Evolutionary conservation across 2,113 vertebrate species (phyloP).

Genomic region (Aviceda subcristata): DNA sequence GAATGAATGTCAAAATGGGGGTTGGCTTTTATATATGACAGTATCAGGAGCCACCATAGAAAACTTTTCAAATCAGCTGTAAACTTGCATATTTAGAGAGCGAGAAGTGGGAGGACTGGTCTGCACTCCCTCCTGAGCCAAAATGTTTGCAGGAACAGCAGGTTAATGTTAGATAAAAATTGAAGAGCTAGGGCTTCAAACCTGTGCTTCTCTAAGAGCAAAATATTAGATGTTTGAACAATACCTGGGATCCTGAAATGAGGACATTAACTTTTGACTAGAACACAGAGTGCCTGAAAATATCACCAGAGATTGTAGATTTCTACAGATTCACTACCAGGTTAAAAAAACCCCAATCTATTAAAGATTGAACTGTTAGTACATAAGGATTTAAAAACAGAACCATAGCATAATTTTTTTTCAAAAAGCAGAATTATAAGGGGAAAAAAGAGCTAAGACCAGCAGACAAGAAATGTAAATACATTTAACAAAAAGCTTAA

Average conservation of each 20-base stretch:
- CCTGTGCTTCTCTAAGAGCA: not conserved
- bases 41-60: not conserved
- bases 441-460: not conserved
- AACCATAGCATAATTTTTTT: not conserved
- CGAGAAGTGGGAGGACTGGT: rapidly evolving
- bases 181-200: not conserved
- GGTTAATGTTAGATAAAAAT: not conserved
- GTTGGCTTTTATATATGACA: not conserved
- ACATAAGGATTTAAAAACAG: not conserved
- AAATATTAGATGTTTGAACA: not conserved
- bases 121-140: not conserved
- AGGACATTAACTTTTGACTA: not conserved
- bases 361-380: not conserved
- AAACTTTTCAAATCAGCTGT: not conserved
- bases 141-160: not conserved
- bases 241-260: not conserved
- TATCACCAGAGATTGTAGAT: not conserved
- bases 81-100: not conserved
- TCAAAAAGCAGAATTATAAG: not conserved
- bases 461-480: not conserved
- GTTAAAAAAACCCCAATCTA: rapidly evolving
- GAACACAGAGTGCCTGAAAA: not conserved
- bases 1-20: not conserved
- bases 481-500: not conserved
- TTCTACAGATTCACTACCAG: not conserved